Conservation (phyloP, 2,113 vertebrate genomes). For the Xenotilapia caudafasciata region DNA sequence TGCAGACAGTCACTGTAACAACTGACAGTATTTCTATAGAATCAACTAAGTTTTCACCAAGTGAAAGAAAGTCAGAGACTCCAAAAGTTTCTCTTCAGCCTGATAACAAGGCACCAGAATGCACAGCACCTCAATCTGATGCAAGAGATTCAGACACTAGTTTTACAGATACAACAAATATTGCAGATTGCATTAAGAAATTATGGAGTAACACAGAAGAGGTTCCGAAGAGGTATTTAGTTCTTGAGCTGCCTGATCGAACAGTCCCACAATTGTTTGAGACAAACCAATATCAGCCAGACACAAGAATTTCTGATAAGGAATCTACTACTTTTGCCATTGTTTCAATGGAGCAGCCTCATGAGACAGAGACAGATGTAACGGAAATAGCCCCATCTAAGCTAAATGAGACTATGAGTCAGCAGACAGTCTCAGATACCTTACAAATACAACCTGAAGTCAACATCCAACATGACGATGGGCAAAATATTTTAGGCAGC, state of each 20-base stretch:
- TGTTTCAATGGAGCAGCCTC: neutral
- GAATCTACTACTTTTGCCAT: neutral
- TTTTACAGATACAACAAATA: neutral
- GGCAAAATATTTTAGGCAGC: neutral
- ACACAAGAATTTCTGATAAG: neutral
- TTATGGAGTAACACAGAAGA: constrained; percentile 11
- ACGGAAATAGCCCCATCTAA: neutral
- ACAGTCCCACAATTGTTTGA: neutral
- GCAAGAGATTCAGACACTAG: neutral
- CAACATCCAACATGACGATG: neutral
- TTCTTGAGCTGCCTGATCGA: constrained; percentile 26
- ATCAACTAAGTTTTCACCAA: neutral
- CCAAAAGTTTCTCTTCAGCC: neutral
- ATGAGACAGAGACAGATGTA: neutral
- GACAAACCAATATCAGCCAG: neutral
- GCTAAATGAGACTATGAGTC: neutral
- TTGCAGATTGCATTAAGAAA: neutral
- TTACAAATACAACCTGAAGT: neutral
- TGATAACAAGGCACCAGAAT: neutral
- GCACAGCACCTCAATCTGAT: neutral
- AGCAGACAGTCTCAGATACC: neutral
- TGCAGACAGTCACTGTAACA: neutral
- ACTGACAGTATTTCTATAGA: neutral
- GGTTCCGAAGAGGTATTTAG: constrained; percentile 30
- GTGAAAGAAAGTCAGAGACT: neutral